These are phyloP conservation scores for Eubasilissa regina DNA, from an alignment of 1,140 invertebrate species.

Conservation along the genomic window DNA sequence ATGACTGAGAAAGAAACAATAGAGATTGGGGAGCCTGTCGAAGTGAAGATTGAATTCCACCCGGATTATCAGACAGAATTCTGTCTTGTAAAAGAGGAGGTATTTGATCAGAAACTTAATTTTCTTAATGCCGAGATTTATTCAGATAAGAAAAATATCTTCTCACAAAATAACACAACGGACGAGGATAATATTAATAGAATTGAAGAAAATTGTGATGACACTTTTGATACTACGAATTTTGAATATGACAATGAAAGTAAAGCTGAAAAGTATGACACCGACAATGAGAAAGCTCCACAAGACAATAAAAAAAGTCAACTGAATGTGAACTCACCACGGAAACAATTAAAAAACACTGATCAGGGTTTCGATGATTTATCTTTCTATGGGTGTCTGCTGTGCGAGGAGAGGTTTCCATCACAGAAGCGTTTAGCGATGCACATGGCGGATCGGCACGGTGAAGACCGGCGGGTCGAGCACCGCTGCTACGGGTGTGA, in stretches of 20 bases:
- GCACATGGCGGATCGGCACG: slow-evolving; percentile 7
- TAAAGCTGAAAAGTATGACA: not conserved
- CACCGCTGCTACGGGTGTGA: slow-evolving; percentile 8
- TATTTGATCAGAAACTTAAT: too few species aligned
- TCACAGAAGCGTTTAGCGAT: not conserved
- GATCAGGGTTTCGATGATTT: not conserved
- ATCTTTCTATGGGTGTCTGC: not conserved
- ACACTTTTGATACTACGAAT: not conserved
- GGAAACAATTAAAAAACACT: not conserved
- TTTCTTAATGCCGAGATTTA: too few species aligned
- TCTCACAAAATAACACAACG: not conserved
- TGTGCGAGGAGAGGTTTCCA: not conserved
- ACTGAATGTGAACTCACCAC: not conserved
- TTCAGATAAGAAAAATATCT: too few species aligned
- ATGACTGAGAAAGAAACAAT: too few species aligned
- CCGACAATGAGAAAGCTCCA: not conserved
- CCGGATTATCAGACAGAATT: too few species aligned
- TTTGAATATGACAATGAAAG: not conserved
- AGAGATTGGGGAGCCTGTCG: too few species aligned
- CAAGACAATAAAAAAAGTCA: not conserved
- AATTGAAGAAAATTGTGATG: not conserved
- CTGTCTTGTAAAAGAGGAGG: too few species aligned
- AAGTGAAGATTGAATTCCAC: too few species aligned
- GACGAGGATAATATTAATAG: not conserved
- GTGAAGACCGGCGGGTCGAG: not conserved